Base-by-base conservation (phyloP, 2,888 invertebrate genomes). In the Scotopteryx bipunctaria region DNA sequence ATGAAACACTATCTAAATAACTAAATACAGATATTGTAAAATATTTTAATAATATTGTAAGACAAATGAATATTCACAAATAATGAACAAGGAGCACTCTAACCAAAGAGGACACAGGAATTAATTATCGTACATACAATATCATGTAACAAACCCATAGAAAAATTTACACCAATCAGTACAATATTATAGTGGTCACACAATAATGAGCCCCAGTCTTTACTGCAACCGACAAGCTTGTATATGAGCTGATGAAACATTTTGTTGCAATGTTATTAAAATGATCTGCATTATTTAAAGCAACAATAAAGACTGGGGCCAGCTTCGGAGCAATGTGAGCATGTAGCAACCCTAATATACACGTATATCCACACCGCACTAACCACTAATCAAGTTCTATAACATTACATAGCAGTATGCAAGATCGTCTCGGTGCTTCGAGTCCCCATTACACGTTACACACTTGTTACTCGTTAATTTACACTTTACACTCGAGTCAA, bases 141-240 rank as follows among this genome's bases (percentile, higher is more conserved):
- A 74, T 77, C 74, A 78, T 75, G 75, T 83, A 86, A 84, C 80
- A 84, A 88, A 88, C 83, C 78, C 81, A 85, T 87, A 86, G 81
- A 86, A 87, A 86, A 89, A 86, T 89, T 83, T 88, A 88, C 88
- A 89, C 76, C 87, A 83, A 83, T 85, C 83, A 83, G 81, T 83
- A 82, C 83, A 76, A 71, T 72, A n/a, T n/a, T n/a, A n/a, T n/a
- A 82, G 55, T 71, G 78, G 79, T 84, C 79, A 81, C 77, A 82
- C 77, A 74, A 69, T 67, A 65, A 66, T 63, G 59, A 72, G 88
- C 87, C 88, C 88, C 88, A 85, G 86, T 73, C 88, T 78, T 70
- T 65, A 73, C 65, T 66, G 70, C 57, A 47, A 50, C 63, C 43
- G 40, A 32, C 50, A 52, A 56, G 55, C 57, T 55, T 37, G 57